A percentile compares a stretch with the other conserved stretches of the same genome.
Conservation (phyloP, 2,888 invertebrate genomes). For the Apocheima hispidaria region DNA sequence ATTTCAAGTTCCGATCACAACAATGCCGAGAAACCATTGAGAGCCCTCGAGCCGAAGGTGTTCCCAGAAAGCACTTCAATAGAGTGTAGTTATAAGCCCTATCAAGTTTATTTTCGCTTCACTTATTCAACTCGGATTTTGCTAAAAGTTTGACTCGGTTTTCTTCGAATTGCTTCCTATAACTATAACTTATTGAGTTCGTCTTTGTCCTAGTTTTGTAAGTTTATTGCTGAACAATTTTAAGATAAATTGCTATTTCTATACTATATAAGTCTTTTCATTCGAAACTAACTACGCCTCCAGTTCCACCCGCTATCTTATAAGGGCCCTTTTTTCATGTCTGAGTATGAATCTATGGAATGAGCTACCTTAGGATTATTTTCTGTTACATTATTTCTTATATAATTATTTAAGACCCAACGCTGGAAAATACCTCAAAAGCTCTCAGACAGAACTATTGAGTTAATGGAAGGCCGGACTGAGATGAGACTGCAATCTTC, state of each 20-base stretch:
- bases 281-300: too few species aligned
- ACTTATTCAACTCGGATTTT: constrained; percentile 1
- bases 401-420: too few species aligned
- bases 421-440: too few species aligned
- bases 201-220: constrained; percentile 3
- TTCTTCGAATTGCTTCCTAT: constrained; percentile 3
- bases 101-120: constrained; percentile 19
- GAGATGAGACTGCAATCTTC: too few species aligned
- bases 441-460: too few species aligned
- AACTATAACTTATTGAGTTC: neutral
- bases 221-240: neutral
- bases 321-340: too few species aligned
- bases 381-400: too few species aligned
- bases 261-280: too few species aligned
- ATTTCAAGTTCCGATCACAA: neutral
- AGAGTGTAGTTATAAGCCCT: neutral
- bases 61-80: constrained; percentile 7
- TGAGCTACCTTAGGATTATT: too few species aligned
- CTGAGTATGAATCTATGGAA: too few species aligned
- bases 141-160: constrained; percentile 9
- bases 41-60: constrained; percentile 9
- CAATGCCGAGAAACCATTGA: constrained; percentile 4
- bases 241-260: neutral
- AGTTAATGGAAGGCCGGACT: too few species aligned
- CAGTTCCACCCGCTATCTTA: too few species aligned